phyloP scores from a whole-genome alignment of 2,888 invertebrate species.

The Drosophila limbata region DNA sequence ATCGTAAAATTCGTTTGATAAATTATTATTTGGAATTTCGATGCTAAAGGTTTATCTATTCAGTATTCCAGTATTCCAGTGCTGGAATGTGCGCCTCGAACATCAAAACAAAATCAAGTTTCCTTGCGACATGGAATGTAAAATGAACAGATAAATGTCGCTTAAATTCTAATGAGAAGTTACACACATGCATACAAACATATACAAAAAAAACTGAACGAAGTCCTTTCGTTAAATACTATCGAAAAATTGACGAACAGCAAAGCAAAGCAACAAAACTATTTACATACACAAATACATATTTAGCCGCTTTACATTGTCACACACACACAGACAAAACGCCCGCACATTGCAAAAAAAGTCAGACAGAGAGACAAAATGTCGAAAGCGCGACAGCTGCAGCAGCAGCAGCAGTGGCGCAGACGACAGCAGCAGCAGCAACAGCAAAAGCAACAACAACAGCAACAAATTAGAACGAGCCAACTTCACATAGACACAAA shows the following conservation, averaged over 20 bases:
- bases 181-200: background rate
- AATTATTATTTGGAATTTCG: conserved; percentile 78
- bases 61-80: conserved; percentile 11
- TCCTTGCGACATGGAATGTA: background rate
- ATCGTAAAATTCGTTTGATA: conserved; percentile 82
- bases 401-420: conserved; percentile 48
- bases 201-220: conserved; percentile 11
- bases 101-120: conserved; percentile 41
- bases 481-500: conserved; percentile 47
- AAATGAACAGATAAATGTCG: conserved; percentile 7
- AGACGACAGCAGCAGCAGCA: conserved; percentile 38
- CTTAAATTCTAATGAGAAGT: conserved; percentile 1
- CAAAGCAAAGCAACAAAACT: conserved; percentile 43
- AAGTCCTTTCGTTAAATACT: conserved; percentile 17
- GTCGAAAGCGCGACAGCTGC: conserved; percentile 74
- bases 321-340: conserved; percentile 31
- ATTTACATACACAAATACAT: conserved; percentile 47
- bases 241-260: conserved; percentile 52
- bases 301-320: conserved; percentile 58
- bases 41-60: conserved; percentile 29
- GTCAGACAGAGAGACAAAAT: conserved; percentile 71
- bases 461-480: conserved; percentile 70
- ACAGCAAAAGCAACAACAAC: conserved; percentile 38
- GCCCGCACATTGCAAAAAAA: conserved; percentile 62
- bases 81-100: conserved; percentile 24